Conservation (phyloP, 2,113 vertebrate genomes). For the Anolis sagrei region DNA sequence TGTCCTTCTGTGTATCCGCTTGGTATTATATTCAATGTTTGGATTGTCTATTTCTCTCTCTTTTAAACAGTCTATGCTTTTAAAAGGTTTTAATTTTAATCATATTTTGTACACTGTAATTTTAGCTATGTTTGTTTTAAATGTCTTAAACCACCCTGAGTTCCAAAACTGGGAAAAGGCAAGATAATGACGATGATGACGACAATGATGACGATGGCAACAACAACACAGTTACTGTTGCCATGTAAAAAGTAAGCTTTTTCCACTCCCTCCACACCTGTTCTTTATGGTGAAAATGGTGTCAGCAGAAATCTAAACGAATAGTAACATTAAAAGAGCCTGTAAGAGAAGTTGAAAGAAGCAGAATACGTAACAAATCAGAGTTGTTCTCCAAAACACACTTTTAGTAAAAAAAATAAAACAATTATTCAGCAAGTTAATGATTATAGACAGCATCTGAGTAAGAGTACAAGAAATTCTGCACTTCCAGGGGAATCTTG, state of each 20-base stretch:
- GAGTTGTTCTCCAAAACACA: not conserved
- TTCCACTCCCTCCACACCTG: not conserved
- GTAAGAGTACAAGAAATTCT: not conserved
- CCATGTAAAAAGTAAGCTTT: not conserved
- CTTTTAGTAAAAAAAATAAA: not conserved
- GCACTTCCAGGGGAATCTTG: not conserved
- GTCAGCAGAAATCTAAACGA: not conserved
- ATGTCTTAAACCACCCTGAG: no score
- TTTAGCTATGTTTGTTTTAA: no score
- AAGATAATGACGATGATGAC: no score
- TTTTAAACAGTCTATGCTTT: no score
- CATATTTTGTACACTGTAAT: no score
- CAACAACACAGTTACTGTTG: not conserved
- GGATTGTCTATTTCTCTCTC: no score
- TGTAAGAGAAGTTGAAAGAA: not conserved
- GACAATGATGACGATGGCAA: no score
- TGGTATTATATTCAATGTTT: no score
- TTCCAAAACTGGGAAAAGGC: no score
- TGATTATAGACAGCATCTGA: not conserved
- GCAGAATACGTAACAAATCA: not conserved
- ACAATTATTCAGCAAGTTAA: no score
- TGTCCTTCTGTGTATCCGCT: no score
- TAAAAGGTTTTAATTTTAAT: no score
- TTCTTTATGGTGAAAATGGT: not conserved
- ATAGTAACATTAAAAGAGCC: not conserved